Conservation (phyloP, 2,113 vertebrate genomes). For the Pelecanoides urinatrix region DNA sequence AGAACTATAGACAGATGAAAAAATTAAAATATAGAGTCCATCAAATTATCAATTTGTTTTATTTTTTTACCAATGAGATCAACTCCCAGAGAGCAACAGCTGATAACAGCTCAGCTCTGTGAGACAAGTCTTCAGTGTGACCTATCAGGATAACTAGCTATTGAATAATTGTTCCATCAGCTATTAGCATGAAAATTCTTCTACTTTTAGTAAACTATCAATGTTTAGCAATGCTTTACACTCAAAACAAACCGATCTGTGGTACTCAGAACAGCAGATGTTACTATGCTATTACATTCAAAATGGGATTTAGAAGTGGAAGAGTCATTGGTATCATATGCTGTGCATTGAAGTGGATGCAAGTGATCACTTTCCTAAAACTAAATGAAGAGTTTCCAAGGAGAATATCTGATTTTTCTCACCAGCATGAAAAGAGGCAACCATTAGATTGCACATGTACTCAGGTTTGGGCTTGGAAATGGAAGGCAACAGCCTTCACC, state of each 20-base stretch:
- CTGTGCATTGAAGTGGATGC: too few species aligned
- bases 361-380: not conserved
- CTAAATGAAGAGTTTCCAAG: not conserved
- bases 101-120: not conserved
- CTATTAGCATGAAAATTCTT: not conserved
- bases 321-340: not conserved
- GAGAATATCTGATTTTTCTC: not conserved
- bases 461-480: not conserved
- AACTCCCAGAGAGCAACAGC: not conserved
- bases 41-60: not conserved
- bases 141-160: not conserved
- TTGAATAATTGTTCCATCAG: not conserved
- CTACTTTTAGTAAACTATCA: constrained; percentile 5
- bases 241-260: constrained; percentile 32
- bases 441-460: accelerated
- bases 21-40: not conserved
- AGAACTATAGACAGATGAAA: not conserved
- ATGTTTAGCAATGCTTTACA: constrained; percentile 46
- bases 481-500: not conserved
- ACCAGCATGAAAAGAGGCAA: not conserved
- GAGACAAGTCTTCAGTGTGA: not conserved
- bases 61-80: not conserved
- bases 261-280: constrained; percentile 41
- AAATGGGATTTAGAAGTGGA: constrained; percentile 35
- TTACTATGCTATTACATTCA: constrained; percentile 17